Base-by-base conservation (phyloP, 2,797 vertebrate genomes). In the Falco berigora region DNA sequence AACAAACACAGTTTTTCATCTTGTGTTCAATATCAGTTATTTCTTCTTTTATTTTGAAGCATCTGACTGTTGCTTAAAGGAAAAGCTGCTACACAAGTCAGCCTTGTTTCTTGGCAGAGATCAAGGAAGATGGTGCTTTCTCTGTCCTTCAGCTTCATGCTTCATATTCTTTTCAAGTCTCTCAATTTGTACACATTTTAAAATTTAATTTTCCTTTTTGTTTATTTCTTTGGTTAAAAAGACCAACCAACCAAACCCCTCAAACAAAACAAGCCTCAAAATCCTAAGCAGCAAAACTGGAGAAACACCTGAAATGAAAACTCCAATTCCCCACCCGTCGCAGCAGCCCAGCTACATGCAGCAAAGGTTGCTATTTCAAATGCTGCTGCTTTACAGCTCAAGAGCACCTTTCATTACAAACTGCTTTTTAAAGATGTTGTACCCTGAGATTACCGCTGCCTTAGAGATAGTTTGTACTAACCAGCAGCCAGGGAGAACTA, bases 401-500 rank as follows among this genome's bases (percentile, higher is more conserved):
- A 82, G 77, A 90, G 52, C 66, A 63, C 52, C 72, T 95, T 92
- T 94, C 56, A 28, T 47, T 90, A 32, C 63, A 34, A 93, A 93
- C 55, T 69, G 84, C 44, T 91, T 81, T 89, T 82, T 82, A 90
- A 82, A 91, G 77, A 36, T 76, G 72, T n/a, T 81, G n/a, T 77
- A 89, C 79, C 61, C 68, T 53, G 67, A 89, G 84, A 91, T 89
- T 85, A 63, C 74, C 79, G 52, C 86, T 85, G 50, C 67, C 44
- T 87, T 73, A 64, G 89, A 82, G 67, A 24, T 71, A 59, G 85
- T 80, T 85, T 76, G 63, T 56, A 30, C 77, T 77, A 95, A 85
- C 88, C 86, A 95, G 74, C 52, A 93, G 88, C 71, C 71, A 74
- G 36, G 58, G 73, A 94, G 81, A 94, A 42, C 63, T 90, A 66